Conservation (phyloP, 2,888 invertebrate species). For the Sicus ferrugineus region DNA sequence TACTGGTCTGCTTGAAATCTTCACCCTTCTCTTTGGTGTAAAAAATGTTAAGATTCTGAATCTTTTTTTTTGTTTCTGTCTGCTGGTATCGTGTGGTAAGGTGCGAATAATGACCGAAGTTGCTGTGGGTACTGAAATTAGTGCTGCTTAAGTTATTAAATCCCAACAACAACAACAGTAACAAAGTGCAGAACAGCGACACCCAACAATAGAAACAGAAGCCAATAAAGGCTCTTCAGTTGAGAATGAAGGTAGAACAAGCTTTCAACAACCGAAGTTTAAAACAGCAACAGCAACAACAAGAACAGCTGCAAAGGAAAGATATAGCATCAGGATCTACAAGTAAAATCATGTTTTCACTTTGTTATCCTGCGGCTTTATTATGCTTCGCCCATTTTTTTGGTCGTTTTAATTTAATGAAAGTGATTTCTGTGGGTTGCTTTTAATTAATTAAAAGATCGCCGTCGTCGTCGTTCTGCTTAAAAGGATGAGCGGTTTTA, state of each 20-base stretch:
- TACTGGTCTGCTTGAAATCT: too few relatives aligned
- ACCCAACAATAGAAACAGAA: too few relatives aligned
- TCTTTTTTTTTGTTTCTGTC: neutral
- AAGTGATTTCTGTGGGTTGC: slow-evolving; percentile 9
- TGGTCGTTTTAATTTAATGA: slow-evolving; percentile 11
- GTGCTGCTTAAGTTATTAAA: slow-evolving; percentile 24
- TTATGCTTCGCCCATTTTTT: neutral
- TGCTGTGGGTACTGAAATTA: slow-evolving; percentile 18
- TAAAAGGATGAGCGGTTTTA: neutral
- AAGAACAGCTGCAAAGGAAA: neutral
- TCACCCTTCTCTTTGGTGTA: too few relatives aligned
- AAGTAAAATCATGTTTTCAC: slow-evolving; percentile 17
- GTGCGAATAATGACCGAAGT: slow-evolving; percentile 22
- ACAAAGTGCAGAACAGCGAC: neutral
- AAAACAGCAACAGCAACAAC: slow-evolving; percentile 1
- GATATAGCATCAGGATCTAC: neutral
- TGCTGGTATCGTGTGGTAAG: neutral
- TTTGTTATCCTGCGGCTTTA: slow-evolving; percentile 16
- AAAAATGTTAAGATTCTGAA: neutral
- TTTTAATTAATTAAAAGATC: slow-evolving; percentile 25
- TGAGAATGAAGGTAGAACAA: neutral
- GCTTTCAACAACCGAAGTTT: neutral
- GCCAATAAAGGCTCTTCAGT: neutral
- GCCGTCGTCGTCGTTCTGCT: neutral
- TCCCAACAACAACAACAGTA: neutral